Evolutionary conservation across 2,888 invertebrate species (phyloP).

Genomic region (Drosophila mimica): DNA sequence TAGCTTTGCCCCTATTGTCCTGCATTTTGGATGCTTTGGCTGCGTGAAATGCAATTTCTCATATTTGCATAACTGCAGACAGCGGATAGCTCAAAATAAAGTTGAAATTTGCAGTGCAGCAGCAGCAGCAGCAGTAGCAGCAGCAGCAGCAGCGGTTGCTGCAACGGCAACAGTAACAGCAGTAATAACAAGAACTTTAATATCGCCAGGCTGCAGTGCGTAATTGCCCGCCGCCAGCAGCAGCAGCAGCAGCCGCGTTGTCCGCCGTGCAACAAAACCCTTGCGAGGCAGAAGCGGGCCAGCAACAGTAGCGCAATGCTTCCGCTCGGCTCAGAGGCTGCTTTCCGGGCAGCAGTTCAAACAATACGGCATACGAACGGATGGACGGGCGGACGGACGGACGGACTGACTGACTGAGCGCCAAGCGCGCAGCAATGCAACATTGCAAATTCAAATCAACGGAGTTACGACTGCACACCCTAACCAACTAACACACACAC

Average conservation of each 20-base stretch:
- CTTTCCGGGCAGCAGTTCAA: constrained; percentile 60
- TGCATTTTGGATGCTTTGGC: constrained; percentile 56
- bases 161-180: constrained; percentile 14
- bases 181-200: constrained; percentile 68
- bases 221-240: constrained; percentile 57
- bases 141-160: constrained; percentile 19
- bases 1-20: constrained; percentile 72
- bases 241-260: constrained; percentile 4
- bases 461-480: constrained; percentile 61
- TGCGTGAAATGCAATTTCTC: constrained; percentile 79
- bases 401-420: constrained; percentile 7
- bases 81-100: constrained; percentile 79
- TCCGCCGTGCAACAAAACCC: neutral
- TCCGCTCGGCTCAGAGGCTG: constrained; percentile 62
- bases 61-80: constrained; percentile 80
- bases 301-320: constrained; percentile 53
- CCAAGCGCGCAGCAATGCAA: constrained; percentile 25
- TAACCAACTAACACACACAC: constrained; percentile 9
- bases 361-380: constrained; percentile 57
- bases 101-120: constrained; percentile 71
- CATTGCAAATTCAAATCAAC: constrained; percentile 69
- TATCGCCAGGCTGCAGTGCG: constrained; percentile 70
- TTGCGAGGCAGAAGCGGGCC: constrained; percentile 3
- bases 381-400: neutral
- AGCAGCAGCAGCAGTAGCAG: constrained; percentile 32